These are phyloP conservation scores for Triplophysa bombifrons DNA, from an alignment of 2,797 vertebrate genomes.

Conservation along the genomic window DNA sequence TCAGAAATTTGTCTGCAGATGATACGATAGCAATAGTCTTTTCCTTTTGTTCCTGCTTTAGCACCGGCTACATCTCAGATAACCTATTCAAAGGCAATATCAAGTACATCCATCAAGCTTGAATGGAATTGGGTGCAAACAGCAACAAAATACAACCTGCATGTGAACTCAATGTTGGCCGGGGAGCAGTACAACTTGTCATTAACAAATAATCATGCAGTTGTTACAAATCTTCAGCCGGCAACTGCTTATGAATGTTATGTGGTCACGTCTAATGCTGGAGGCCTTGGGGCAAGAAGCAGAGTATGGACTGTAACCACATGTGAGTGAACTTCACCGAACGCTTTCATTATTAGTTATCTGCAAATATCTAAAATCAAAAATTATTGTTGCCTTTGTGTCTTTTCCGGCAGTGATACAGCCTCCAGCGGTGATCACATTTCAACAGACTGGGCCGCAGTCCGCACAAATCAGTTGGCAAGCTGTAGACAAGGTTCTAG, in stretches of 20 bases:
- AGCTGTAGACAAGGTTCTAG: slow-evolving; percentile 66
- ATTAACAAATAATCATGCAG: slow-evolving; percentile 40
- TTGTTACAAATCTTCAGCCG: slow-evolving; percentile 64
- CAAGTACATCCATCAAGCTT: slow-evolving; percentile 69
- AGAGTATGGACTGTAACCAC: slow-evolving; percentile 72
- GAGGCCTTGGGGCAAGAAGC: slow-evolving; percentile 69
- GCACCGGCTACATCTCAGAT: slow-evolving; percentile 75
- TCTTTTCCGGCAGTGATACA: slow-evolving; percentile 64
- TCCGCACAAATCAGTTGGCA: slow-evolving; percentile 67
- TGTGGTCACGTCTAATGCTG: slow-evolving; percentile 69
- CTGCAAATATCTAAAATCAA: neutral
- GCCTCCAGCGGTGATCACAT: slow-evolving; percentile 66
- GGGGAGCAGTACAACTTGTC: slow-evolving; percentile 56
- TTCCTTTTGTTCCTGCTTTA: slow-evolving; percentile 46
- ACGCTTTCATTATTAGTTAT: neutral
- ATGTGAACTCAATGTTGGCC: slow-evolving; percentile 51
- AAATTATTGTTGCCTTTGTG: neutral
- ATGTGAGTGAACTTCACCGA: slow-evolving; percentile 65
- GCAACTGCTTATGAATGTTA: slow-evolving; percentile 69
- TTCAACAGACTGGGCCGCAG: slow-evolving; percentile 23
- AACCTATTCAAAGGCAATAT: slow-evolving; percentile 50
- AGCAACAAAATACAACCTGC: slow-evolving; percentile 65
- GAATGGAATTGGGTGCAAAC: slow-evolving; percentile 67
- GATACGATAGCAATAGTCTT: slow-evolving; percentile 14
- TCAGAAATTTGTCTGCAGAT: slow-evolving; percentile 9